These are phyloP conservation scores for Mizuhopecten yessoensis DNA, from an alignment of 1,140 invertebrate species.

Conservation along the genomic window DNA sequence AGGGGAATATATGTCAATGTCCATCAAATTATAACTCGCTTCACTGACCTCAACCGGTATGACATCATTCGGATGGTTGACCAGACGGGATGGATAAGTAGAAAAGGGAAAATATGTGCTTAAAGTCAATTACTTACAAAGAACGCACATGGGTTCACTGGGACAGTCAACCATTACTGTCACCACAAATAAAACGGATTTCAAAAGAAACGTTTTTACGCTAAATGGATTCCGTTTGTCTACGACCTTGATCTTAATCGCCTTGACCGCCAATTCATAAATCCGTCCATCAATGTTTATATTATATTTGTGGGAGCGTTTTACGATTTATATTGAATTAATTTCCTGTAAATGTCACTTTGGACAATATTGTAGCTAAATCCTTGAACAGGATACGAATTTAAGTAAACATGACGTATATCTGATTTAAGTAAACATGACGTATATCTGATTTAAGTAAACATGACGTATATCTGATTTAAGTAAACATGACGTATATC, in stretches of 20 bases:
- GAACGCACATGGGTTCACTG: neutral
- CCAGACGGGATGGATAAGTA: neutral
- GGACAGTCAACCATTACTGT: neutral
- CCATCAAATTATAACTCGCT: neutral
- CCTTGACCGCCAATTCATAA: neutral
- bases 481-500: no score
- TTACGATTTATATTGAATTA: neutral
- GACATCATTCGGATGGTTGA: neutral
- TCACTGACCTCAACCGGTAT: neutral
- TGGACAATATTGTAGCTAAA: no score
- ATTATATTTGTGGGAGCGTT: neutral
- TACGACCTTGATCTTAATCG: neutral
- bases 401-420: no score
- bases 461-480: no score
- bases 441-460: no score
- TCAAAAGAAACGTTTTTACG: neutral
- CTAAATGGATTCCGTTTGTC: neutral
- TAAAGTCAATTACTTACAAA: neutral
- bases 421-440: no score
- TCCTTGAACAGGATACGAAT: no score
- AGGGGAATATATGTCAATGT: neutral
- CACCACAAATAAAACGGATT: slow-evolving; percentile 22
- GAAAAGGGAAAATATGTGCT: neutral
- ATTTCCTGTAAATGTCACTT: no score
- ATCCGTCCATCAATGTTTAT: neutral